Conservation (phyloP, 2,113 vertebrate species). For the Scomber scombrus region DNA sequence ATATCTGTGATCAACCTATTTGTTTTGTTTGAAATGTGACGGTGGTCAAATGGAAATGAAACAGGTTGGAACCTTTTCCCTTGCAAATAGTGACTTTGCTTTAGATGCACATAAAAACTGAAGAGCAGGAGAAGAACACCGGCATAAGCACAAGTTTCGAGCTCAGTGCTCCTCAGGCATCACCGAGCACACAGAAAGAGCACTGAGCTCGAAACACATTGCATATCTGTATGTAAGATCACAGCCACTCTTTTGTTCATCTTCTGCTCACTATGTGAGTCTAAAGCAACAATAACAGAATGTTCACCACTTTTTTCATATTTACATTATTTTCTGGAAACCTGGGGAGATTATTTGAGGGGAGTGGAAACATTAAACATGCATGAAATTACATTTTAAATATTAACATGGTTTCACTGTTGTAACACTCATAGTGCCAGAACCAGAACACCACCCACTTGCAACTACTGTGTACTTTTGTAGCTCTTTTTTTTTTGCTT, state of each 20-base stretch:
- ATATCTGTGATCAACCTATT: not conserved
- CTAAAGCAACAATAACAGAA: conserved; percentile 5
- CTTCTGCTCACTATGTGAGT: not conserved
- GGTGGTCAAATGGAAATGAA: not conserved
- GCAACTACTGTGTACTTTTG: conserved; percentile 18
- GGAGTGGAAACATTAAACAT: not conserved
- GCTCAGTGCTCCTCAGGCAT: conserved; percentile 22
- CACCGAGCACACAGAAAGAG: not conserved
- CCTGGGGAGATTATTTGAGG: not conserved
- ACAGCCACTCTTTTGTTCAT: conserved; percentile 18
- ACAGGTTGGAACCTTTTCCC: not conserved
- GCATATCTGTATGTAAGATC: conserved; percentile 24
- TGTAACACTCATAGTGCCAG: not conserved
- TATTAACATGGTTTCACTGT: not conserved
- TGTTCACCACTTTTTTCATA: conserved; percentile 5
- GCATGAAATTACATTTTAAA: not conserved
- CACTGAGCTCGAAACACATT: conserved; percentile 10
- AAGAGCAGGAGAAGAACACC: not conserved
- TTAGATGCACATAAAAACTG: conserved; percentile 25
- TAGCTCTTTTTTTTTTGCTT: not conserved
- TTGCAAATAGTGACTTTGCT: conserved; percentile 23
- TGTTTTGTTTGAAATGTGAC: conserved; percentile 9
- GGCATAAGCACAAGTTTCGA: conserved; percentile 1
- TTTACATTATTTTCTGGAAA: conserved; percentile 1
- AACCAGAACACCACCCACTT: conserved; percentile 2